Percentiles rank a stretch among this genome's conserved stretches.
phyloP scores from a whole-genome alignment of 2,888 invertebrate species.

The Polyommatus iphigenia region DNA sequence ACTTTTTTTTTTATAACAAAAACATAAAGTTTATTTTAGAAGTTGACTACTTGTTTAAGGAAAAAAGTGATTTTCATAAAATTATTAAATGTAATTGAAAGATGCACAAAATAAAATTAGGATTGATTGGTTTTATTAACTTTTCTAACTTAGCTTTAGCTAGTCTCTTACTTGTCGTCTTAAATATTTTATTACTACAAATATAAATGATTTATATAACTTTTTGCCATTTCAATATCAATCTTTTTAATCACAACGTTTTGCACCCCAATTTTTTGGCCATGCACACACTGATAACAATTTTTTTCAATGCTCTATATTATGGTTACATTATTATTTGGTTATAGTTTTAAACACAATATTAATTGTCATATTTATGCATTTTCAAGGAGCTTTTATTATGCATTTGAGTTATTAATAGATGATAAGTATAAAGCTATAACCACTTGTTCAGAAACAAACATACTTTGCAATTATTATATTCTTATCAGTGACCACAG shows the following conservation, averaged over 20 bases:
- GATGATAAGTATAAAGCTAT: neutral
- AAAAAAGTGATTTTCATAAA: neutral
- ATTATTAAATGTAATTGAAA: too few relatives aligned
- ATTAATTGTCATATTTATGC: neutral
- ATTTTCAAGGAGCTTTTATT: neutral
- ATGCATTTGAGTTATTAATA: neutral
- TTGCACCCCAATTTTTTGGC: conserved; percentile 24
- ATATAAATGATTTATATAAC: neutral
- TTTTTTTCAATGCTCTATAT: neutral
- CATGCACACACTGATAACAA: neutral
- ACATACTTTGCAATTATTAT: neutral
- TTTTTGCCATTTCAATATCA: conserved; percentile 24
- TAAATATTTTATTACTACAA: neutral
- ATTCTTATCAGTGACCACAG: conserved; percentile 1
- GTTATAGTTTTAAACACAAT: too few relatives aligned
- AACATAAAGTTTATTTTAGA: neutral
- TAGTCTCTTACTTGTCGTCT: neutral
- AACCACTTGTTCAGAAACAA: neutral
- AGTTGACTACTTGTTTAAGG: too few relatives aligned
- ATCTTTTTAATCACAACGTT: conserved; percentile 27
- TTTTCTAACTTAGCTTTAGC: neutral
- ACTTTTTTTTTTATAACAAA: too few relatives aligned
- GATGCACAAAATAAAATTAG: too few relatives aligned
- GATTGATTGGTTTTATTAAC: too few relatives aligned
- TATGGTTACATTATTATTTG: neutral